Conservation (phyloP, 2,797 vertebrate species). For the Premnoplex brunnescens region DNA sequence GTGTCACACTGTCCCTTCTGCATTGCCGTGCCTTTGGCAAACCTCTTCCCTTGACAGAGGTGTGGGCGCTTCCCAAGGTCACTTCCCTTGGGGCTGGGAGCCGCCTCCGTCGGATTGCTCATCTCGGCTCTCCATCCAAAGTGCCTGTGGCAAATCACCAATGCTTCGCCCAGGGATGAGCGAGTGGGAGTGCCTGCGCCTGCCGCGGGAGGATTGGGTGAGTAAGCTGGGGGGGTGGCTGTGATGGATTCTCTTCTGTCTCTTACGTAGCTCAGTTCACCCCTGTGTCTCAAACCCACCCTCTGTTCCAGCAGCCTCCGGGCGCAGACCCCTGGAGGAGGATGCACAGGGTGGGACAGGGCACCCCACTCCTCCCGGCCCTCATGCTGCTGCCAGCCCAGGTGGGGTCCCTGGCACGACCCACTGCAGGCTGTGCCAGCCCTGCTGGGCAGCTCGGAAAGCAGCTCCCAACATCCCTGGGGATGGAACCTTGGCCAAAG, state of each 20-base stretch:
- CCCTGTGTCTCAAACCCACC: not conserved
- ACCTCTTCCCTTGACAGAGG: too few relatives aligned
- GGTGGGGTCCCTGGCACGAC: too few relatives aligned
- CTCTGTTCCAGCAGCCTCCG: not conserved
- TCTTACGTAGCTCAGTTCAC: not conserved
- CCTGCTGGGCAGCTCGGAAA: not conserved
- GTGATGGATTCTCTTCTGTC: not conserved
- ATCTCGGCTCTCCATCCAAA: not conserved
- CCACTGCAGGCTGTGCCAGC: rapidly evolving
- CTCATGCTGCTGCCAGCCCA: not conserved
- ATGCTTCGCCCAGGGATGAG: rapidly evolving
- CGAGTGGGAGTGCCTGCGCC: not conserved
- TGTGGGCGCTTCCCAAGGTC: not conserved
- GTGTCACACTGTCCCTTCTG: not conserved
- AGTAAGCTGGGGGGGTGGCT: rapidly evolving
- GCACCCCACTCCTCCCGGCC: not conserved
- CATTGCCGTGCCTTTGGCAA: not conserved
- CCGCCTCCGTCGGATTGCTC: not conserved
- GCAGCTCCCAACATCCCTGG: not conserved
- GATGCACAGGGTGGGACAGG: not conserved
- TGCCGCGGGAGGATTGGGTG: not conserved
- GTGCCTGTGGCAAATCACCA: not conserved
- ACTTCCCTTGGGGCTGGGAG: not conserved
- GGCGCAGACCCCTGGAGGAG: not conserved
- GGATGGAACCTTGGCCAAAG: not conserved